phyloP scores from a whole-genome alignment of 1,140 invertebrate species.

The Tetragonula clypearis region DNA sequence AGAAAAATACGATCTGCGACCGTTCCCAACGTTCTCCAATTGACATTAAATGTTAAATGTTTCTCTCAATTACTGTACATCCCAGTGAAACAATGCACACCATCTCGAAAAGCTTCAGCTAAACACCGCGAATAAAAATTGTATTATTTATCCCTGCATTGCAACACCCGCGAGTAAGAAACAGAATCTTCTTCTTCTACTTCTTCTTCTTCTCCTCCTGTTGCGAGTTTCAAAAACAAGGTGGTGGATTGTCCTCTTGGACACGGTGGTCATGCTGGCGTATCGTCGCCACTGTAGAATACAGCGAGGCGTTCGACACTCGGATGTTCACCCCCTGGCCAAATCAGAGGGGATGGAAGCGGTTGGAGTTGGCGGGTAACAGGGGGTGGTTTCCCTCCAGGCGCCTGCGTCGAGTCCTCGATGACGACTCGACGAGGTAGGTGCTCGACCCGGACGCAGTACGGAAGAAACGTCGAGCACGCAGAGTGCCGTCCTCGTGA shows the following conservation, averaged over 20 bases:
- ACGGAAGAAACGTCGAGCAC: slow-evolving; percentile 72
- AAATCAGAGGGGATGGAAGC: slow-evolving; percentile 33
- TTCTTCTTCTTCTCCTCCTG: too few relatives aligned
- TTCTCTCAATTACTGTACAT: not conserved
- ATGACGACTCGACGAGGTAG: slow-evolving; percentile 77
- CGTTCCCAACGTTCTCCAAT: not conserved
- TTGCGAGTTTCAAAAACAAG: not conserved
- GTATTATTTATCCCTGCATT: not conserved
- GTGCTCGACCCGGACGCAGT: slow-evolving; percentile 80
- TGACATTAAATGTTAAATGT: not conserved
- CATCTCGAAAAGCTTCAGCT: too few relatives aligned
- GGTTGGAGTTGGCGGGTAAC: slow-evolving; percentile 38
- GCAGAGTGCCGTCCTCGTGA: slow-evolving; percentile 55
- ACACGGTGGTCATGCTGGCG: slow-evolving; percentile 39
- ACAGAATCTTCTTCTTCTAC: not conserved
- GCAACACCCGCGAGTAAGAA: not conserved
- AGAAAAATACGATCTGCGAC: too few relatives aligned
- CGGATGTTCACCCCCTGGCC: slow-evolving; percentile 58
- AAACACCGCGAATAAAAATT: not conserved
- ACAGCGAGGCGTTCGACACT: slow-evolving; percentile 59
- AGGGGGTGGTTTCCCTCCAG: slow-evolving; percentile 66
- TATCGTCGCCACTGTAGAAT: slow-evolving; percentile 43
- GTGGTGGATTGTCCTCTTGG: slow-evolving; percentile 36
- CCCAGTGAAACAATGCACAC: too few relatives aligned
- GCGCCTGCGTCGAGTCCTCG: slow-evolving; percentile 80